A percentile compares a stretch with the other conserved stretches of the same genome.
These are phyloP conservation scores for Arnoldichthys spilopterus DNA, from an alignment of 2,797 vertebrate species.

Conservation along the genomic window DNA sequence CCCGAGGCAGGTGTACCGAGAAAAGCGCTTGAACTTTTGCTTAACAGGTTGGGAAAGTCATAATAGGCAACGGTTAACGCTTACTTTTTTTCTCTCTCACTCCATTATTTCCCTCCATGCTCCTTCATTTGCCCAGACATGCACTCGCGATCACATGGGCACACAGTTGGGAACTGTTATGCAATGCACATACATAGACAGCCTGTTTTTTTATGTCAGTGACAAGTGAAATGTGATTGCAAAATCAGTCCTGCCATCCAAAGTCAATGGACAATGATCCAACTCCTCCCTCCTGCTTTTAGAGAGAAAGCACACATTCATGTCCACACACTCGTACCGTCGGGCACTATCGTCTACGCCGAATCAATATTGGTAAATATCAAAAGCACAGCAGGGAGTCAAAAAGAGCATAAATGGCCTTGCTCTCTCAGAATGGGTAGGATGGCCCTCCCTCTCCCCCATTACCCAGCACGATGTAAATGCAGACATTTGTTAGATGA, in stretches of 20 bases:
- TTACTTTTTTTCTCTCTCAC: background rate
- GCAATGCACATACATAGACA: background rate
- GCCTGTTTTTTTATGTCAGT: background rate
- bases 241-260: slow-evolving; percentile 9
- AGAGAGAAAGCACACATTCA: background rate
- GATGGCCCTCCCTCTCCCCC: no score
- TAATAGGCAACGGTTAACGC: slow-evolving; percentile 4
- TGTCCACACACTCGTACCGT: background rate
- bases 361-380: no score
- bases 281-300: background rate
- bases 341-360: no score
- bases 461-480: no score
- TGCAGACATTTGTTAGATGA: no score
- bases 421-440: no score
- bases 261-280: slow-evolving; percentile 7
- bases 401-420: no score
- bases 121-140: background rate
- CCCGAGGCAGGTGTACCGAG: slow-evolving; percentile 43
- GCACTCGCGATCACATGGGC: background rate
- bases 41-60: slow-evolving; percentile 17
- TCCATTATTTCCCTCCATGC: background rate
- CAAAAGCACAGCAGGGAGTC: no score
- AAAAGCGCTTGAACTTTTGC: background rate
- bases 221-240: background rate
- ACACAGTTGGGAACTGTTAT: background rate